A percentile compares a stretch with the other conserved stretches of the same genome.
Conservation (phyloP, 2,888 invertebrate species). For the Latheticus oryzae region DNA sequence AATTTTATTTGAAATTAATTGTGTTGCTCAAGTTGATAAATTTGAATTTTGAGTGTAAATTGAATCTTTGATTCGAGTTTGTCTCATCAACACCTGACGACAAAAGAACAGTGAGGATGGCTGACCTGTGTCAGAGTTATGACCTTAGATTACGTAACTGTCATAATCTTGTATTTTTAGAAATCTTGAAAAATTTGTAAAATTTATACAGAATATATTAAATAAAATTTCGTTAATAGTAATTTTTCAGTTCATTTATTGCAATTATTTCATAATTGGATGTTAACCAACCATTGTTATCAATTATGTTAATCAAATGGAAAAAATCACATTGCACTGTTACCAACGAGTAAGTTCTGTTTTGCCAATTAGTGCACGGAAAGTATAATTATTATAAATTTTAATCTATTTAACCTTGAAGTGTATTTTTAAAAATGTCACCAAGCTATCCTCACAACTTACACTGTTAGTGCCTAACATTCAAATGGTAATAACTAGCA, state of each 20-base stretch:
- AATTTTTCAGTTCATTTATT: slow-evolving; percentile 19
- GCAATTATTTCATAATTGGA: slow-evolving; percentile 26
- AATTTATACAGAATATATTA: too few species aligned
- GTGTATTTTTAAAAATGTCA: slow-evolving; percentile 28
- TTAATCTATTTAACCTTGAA: slow-evolving; percentile 29
- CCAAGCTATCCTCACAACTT: slow-evolving; percentile 21
- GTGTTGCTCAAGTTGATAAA: too few species aligned
- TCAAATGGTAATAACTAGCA: neutral
- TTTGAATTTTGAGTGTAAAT: too few species aligned
- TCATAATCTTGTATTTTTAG: neutral
- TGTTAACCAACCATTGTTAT: slow-evolving; percentile 26
- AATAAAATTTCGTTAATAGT: slow-evolving; percentile 4
- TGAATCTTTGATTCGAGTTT: too few species aligned
- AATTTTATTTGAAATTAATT: too few species aligned
- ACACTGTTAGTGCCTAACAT: slow-evolving; percentile 5
- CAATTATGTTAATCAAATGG: slow-evolving; percentile 23
- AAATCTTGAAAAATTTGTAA: neutral
- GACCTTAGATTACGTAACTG: slow-evolving; percentile 27
- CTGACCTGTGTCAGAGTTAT: slow-evolving; percentile 11
- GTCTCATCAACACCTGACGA: neutral
- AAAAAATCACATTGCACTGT: slow-evolving; percentile 7
- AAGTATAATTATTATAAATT: slow-evolving; percentile 28
- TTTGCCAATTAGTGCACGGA: slow-evolving; percentile 25
- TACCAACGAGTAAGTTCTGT: slow-evolving; percentile 2
- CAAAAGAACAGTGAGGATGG: slow-evolving; percentile 12